Evolutionary conservation across 2,113 vertebrate species (phyloP).

Genomic region (Taurulus bubalis): DNA sequence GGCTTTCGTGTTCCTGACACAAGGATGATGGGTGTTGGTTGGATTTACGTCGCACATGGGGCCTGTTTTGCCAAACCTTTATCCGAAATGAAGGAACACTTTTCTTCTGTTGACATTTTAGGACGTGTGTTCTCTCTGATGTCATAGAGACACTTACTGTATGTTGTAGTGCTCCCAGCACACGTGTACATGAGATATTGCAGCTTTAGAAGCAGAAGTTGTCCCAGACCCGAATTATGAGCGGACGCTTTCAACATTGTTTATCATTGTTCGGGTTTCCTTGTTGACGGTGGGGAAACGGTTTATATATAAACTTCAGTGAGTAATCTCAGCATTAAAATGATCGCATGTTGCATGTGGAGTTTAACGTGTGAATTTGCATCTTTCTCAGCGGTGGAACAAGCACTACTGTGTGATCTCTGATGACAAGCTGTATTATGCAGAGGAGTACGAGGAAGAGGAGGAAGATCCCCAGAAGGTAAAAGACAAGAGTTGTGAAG

Average conservation of each 20-base stretch:
- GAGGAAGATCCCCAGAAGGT: slow-evolving; percentile 86
- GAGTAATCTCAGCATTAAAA: background rate
- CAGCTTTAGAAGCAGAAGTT: background rate
- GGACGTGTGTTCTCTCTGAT: background rate
- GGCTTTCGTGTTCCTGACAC: background rate
- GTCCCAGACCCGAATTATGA: too few relatives aligned
- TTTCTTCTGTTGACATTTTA: background rate
- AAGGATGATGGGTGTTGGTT: background rate
- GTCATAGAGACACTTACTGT: background rate
- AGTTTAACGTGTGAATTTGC: background rate
- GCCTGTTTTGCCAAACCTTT: background rate
- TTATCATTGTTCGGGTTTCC: background rate
- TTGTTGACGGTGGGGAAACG: background rate
- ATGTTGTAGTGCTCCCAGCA: background rate
- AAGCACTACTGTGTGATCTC: slow-evolving; percentile 94
- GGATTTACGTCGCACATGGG: background rate
- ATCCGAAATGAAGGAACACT: background rate
- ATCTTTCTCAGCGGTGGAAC: slow-evolving; percentile 88
- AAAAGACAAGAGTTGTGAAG: background rate
- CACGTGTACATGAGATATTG: background rate
- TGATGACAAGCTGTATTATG: slow-evolving; percentile 93
- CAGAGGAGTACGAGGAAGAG: slow-evolving; percentile 92
- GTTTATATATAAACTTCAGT: background rate
- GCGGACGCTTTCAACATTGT: background rate
- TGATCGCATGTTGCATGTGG: background rate